Evolutionary conservation across 2,113 vertebrate genomes (phyloP), one percentile per base, ranked within the genome.

Genomic region (Prunella himalayana): DNA sequence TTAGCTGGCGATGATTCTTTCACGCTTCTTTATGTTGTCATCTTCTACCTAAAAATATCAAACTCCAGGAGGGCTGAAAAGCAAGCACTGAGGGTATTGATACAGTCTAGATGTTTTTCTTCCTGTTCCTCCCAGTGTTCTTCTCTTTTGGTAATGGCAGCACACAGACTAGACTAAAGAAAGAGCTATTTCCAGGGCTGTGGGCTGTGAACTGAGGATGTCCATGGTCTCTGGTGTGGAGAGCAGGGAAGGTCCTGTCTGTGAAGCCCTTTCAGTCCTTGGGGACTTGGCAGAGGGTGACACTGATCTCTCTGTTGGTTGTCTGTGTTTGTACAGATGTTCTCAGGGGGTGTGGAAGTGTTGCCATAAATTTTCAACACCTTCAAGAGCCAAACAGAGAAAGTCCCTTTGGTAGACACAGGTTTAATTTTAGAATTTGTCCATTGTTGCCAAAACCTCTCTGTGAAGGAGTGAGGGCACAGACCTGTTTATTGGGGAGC

Each of bases 21-120:
- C 75, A 71, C 72, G 69, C 37, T 94, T 51, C 91, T 88, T 95
- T 92, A 95, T 92, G 95, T 95, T 96, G 89, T 86, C 87, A 93
- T 63, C 63, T n/a, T 91, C 78, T 94, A 94, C 94, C 94, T 84
- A 92, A 95, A 97, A 94, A 78, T 95, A 78, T 57, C 64, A 13
- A 83, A 66, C 6, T 31, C 92, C 80, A 71, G 57, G 85, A 94
- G 80, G 69, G 39, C 66, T 89, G 54, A 57, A 90, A 95, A 92
- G 66, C 92, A 86, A 70, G 35, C 24, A 27, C 21, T 53, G 50
- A 82, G 71, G 47, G 27, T 70, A 44, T 39, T 77, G 56, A 5
- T 71, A 5, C 10, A 92, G 50, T 72, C 88, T 86, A 22, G 60
- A 71, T 90, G 20, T 47, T 90, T 45, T 80, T 65, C 37, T 72